Percentiles rank a stretch among this genome's conserved stretches.
Evolutionary conservation across 2,113 vertebrate species (phyloP).

Genomic region (Bubo scandiacus): DNA sequence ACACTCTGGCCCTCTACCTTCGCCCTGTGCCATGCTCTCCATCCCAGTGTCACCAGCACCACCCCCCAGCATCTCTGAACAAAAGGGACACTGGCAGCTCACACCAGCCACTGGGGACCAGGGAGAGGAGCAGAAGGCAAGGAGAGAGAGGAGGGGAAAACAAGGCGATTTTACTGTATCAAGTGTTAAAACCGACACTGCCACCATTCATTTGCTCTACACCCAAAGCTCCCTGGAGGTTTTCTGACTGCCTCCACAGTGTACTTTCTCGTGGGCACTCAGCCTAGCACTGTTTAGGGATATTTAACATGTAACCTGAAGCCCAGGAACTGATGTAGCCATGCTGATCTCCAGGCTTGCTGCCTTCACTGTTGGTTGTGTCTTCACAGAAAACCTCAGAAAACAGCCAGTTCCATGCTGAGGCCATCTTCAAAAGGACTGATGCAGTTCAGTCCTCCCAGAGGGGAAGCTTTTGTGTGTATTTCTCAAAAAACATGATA

Average conservation of each 20-base stretch:
- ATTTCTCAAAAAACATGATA: neutral
- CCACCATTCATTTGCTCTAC: neutral
- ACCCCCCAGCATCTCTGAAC: neutral
- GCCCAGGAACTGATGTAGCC: neutral
- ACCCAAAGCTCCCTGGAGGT: neutral
- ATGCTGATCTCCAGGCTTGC: neutral
- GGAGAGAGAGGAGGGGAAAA: neutral
- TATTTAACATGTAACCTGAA: neutral
- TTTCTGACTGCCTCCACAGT: neutral
- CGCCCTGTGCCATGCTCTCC: fast-evolving
- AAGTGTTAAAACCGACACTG: neutral
- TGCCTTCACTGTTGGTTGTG: neutral
- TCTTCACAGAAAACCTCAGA: neutral
- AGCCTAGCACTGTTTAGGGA: neutral
- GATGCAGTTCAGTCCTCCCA: neutral
- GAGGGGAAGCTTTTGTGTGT: neutral
- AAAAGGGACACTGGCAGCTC: neutral
- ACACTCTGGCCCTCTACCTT: neutral
- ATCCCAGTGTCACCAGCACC: neutral
- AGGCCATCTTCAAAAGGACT: neutral
- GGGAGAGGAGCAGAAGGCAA: neutral
- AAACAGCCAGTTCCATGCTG: neutral
- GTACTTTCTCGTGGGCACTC: neutral
- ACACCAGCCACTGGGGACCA: fast-evolving
- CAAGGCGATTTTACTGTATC: neutral